Evolutionary conservation across 2,888 invertebrate genomes (phyloP), one percentile per base, ranked within the genome.

Genomic region (Mermis nigrescens): DNA sequence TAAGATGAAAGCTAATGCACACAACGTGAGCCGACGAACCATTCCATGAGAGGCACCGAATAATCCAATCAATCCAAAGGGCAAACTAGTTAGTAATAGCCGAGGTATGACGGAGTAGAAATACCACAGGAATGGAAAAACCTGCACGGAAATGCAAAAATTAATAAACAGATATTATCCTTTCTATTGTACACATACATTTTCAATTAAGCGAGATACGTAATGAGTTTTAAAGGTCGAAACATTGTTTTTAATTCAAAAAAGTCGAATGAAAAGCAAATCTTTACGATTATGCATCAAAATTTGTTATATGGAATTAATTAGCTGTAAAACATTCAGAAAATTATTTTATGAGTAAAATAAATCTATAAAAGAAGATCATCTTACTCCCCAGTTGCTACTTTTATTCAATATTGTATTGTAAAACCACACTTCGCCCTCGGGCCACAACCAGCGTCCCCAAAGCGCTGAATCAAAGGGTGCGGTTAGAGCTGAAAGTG

Each of bases 61-160:
- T 64, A 72, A 32, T 0, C 74, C 73, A n/a, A 77, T 32, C 0
- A 65, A 89, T 58, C 89, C 79, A 54, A 95, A 78, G 7, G 86
- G 69, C 28, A 86, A 72, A 28, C 89, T 87, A 0, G 83, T 80
- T 0, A 85, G 86, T 72, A 98, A 79, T 0, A 89, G 87, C 59
- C 95, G 80, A 0, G 98, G 95, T 46, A 99, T 77, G 0, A 91
- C 98, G 0, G 94, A 94, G 74, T 92, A 92, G 74, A 94, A 92
- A 75, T 98, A 98, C 98, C 98, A 98, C 1, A 88, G 75, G 75
- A 91, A 91, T 60, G 95, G 95, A 2, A 84, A 85, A 52, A 86
- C 87, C 87, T 89, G 74, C n/a, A 62, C n/a, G n/a, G n/a, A n/a
- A n/a, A n/a, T n/a, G n/a, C n/a, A n/a, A n/a, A n/a, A n/a, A n/a